Percentiles rank a stretch among this genome's conserved stretches.
These are phyloP conservation scores for Thyatira batis DNA, from an alignment of 2,888 invertebrate genomes.

Conservation along the genomic window DNA sequence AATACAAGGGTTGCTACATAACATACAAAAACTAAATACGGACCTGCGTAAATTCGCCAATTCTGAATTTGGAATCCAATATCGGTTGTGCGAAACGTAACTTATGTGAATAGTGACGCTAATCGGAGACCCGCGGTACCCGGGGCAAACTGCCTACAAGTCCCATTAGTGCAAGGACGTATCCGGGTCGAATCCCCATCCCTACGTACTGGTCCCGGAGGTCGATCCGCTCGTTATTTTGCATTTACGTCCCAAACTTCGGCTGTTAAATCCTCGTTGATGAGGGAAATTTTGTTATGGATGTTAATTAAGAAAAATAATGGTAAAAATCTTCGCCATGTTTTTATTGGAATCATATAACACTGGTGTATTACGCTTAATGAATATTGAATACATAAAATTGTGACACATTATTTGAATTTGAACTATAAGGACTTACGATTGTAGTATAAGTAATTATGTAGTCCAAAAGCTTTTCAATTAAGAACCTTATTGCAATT, in stretches of 20 bases:
- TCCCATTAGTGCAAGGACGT: conserved; percentile 37
- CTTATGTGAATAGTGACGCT: conserved; percentile 11
- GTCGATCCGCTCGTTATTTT: conserved; percentile 71
- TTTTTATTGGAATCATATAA: conserved; percentile 7
- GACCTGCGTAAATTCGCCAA: not conserved
- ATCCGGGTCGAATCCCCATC: conserved; percentile 55
- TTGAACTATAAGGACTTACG: too few species aligned
- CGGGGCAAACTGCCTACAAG: conserved; percentile 28
- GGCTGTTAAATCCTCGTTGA: conserved; percentile 60
- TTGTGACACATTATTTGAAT: too few species aligned
- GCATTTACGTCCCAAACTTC: conserved; percentile 73
- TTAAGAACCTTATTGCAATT: too few species aligned
- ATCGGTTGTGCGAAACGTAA: conserved; percentile 10
- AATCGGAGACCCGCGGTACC: conserved; percentile 8
- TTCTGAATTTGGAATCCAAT: conserved; percentile 9
- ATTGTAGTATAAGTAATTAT: too few species aligned
- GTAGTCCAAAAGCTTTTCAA: too few species aligned
- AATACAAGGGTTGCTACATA: not conserved
- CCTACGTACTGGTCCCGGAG: conserved; percentile 52
- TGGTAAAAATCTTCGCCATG: not conserved
- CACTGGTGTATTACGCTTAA: too few species aligned
- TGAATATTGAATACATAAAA: too few species aligned
- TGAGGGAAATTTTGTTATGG: conserved; percentile 60
- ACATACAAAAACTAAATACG: not conserved
- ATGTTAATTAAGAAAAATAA: conserved; percentile 56